Percentiles rank a stretch among this genome's conserved stretches.
phyloP scores from a whole-genome alignment of 2,888 invertebrate genomes.

The Drosophila phalerata region DNA sequence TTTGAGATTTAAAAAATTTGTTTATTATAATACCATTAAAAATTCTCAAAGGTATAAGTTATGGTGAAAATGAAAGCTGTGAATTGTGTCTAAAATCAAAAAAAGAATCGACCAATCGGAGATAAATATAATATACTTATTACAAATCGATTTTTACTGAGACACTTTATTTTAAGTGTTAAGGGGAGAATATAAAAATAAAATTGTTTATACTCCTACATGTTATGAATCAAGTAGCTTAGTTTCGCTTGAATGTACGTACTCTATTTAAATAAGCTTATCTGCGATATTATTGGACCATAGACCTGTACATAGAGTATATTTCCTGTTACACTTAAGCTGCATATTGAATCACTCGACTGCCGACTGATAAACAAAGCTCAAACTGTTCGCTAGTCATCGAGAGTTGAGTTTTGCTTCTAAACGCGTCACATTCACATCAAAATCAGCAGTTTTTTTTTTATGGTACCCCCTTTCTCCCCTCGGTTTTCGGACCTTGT shows the following conservation, averaged over 20 bases:
- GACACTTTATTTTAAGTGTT: too few relatives aligned
- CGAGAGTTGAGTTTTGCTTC: conserved; percentile 12
- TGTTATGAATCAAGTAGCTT: neutral
- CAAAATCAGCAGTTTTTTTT: conserved; percentile 37
- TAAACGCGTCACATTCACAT: conserved; percentile 40
- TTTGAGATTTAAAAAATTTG: too few relatives aligned
- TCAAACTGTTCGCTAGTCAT: conserved; percentile 11
- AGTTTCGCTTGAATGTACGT: neutral
- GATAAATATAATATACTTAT: neutral
- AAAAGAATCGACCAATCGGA: too few relatives aligned
- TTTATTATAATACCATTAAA: too few relatives aligned
- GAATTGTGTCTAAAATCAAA: too few relatives aligned
- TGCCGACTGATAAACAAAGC: conserved; percentile 12
- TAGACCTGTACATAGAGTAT: conserved; percentile 4
- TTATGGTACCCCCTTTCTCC: conserved; percentile 2
- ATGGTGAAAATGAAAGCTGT: too few relatives aligned
- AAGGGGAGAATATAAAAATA: too few relatives aligned
- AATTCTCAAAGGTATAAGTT: too few relatives aligned
- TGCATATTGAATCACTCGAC: conserved; percentile 14
- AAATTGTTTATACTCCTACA: neutral
- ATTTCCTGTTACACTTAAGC: conserved; percentile 8
- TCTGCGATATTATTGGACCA: conserved; percentile 7
- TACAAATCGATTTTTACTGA: too few relatives aligned
- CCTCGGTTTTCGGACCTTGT: conserved; percentile 21
- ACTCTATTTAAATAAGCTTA: neutral